Evolutionary conservation across 2,113 vertebrate genomes (phyloP).

Genomic region (Neotoma lepida): DNA sequence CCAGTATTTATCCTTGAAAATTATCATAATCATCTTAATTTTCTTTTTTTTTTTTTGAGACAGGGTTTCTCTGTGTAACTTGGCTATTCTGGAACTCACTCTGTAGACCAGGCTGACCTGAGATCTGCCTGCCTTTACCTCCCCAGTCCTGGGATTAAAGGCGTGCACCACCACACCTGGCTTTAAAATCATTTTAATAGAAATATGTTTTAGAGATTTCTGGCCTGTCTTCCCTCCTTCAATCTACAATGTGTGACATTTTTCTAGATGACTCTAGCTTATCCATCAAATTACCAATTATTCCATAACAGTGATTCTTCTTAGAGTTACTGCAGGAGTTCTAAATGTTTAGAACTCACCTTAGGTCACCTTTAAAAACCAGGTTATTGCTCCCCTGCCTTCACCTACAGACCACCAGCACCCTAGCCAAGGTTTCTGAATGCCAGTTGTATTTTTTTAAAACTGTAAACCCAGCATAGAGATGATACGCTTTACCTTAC

Average conservation of each 20-base stretch:
- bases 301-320: neutral
- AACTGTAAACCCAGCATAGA: slow-evolving; percentile 38
- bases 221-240: slow-evolving; percentile 44
- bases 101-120: neutral
- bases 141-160: neutral
- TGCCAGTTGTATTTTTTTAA: slow-evolving; percentile 15
- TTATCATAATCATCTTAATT: slow-evolving; percentile 45
- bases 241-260: slow-evolving; percentile 26
- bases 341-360: slow-evolving; percentile 9
- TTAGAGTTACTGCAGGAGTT: neutral
- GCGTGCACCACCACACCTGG: neutral
- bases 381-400: neutral
- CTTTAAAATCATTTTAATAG: slow-evolving; percentile 55
- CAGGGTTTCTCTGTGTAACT: neutral
- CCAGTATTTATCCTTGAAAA: slow-evolving; percentile 35
- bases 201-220: slow-evolving; percentile 28
- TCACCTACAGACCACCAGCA: neutral
- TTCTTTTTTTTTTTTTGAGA: neutral
- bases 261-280: slow-evolving; percentile 41
- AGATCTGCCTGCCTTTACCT: neutral
- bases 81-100: neutral
- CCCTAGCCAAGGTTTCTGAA: slow-evolving; percentile 15
- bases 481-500: slow-evolving; percentile 11
- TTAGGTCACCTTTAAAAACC: slow-evolving; percentile 9
- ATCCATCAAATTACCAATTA: slow-evolving; percentile 57